Base-by-base conservation (phyloP, 2,113 vertebrate genomes). In the Anarhynchus alexandrinus region DNA sequence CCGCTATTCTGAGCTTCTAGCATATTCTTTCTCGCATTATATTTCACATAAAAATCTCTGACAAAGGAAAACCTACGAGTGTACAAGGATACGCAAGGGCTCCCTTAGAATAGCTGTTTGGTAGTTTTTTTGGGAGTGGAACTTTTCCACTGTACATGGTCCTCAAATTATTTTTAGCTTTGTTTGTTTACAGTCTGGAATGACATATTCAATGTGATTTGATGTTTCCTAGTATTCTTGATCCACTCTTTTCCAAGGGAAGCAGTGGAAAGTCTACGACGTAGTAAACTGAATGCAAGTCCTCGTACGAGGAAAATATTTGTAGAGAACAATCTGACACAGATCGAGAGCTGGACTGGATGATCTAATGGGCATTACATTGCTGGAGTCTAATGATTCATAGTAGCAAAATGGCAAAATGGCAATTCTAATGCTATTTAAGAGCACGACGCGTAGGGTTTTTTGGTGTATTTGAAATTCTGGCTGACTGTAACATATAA, bases 201-300 rank as follows among this genome's bases (percentile, higher is more conserved):
- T 91, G 64, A 95, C 91, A 95, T 93, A 91, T 73, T 93, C 55
- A 76, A 94, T 23, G 64, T 97, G 95, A 97, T 97, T 93, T 97
- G 93, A 90, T 96, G 82, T 96, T 97, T 96, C 94, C 93, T 96
- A 91, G 74, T 96, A 90, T 94, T 95, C 95, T 94, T 86, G 91
- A 90, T 73, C 94, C 70, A 59, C 82, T 58, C 36, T 91, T 91
- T 95, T 97, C 94, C 93, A 95, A 94, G 38, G 79, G 89, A 93
- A 97, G 84, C 82, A 86, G 51, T 94, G 95, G 91, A 96, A 97
- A 96, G 32, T 78, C 64, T 85, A 88, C 3, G 0, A 65, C 0
- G 5, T 69, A 94, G 73, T 80, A 95, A 88, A 80, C n/a, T 93
- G 62, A 87, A 82, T 17, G 64, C 42, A 91, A 77, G 87, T 92